Evolutionary conservation across 92 coral and sea anemone species (phyloP), one percentile per base, ranked within the genome.

Genomic region (Isaurus tuberculatus): DNA sequence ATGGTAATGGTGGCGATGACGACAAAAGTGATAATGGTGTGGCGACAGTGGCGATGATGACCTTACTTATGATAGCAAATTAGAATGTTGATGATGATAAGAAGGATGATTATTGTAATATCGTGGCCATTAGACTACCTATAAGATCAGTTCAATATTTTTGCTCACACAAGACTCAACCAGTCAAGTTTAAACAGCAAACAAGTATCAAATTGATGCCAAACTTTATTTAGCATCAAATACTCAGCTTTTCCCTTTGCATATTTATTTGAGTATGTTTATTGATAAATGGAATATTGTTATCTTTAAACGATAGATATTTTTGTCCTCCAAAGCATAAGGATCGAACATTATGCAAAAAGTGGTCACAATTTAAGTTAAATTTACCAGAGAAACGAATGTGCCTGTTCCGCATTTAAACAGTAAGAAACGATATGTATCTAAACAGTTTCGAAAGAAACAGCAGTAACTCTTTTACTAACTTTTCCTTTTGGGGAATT

Each of bases 251-350:
- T 70, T 70, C 22, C 25, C 3, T 70, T 70, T 9, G 57, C 23
- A 22, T 70, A 70, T 70, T 70, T 70, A 70, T 70, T 63, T 70
- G 72, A 67, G 40, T 67, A 67, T 27, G 22, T 20, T 22, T n/a
- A 4, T 37, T 43, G 15, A 48, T 19, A 70, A 25, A 67, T 15
- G 46, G 5, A 40, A 29, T 63, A 17, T n/a, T 8, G 8, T 4
- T 15, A 20, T 22, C 27, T 36, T 8, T 0, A 1, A 27, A 20
- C 13, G 53, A 2, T 31, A 9, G 19, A 9, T 25, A n/a, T 70
- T 69, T 70, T 26, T 15, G 2, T 13, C 30, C 5, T 5, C 15
- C 23, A 4, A 20, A 70, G n/a, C n/a, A 42, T 19, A 29, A 70
- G 32, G 40, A 40, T 10, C 10, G 10, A 40, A 13, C 46, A 40